Base-by-base conservation (phyloP, 1,140 invertebrate species). In the Yoshiicerus persimilis region DNA sequence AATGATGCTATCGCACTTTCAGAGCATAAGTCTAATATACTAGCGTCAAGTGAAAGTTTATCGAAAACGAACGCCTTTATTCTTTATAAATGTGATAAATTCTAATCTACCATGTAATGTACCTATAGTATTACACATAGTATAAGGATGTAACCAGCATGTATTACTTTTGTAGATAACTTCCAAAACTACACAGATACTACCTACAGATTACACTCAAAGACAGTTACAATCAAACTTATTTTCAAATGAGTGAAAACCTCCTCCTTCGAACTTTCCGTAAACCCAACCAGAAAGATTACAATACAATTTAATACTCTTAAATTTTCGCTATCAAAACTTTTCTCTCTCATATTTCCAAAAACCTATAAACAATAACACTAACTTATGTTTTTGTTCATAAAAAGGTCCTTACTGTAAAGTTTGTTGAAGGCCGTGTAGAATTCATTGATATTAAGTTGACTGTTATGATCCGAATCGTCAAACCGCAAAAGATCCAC, bases 341-440 rank as follows among this genome's bases (percentile, higher is more conserved):
- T n/a, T n/a, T n/a, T n/a, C n/a, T n/a, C n/a, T n/a, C n/a, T n/a
- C n/a, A n/a, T n/a, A n/a, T n/a, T n/a, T n/a, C n/a, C n/a, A n/a
- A n/a, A n/a, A n/a, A n/a, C n/a, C n/a, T n/a, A n/a, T n/a, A n/a
- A n/a, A n/a, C n/a, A n/a, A n/a, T n/a, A n/a, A n/a, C n/a, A n/a
- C n/a, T n/a, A n/a, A n/a, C n/a, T n/a, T n/a, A n/a, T n/a, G n/a
- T n/a, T n/a, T n/a, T n/a, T n/a, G n/a, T 2, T 34, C 30, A 47
- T 47, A 27, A 84, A 84, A 94, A 38, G 64, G 64, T 20, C 36
- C 94, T 95, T 93, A 95, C 95, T 95, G 92, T 95, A 95, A 87
- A 95, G 93, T 93, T 96, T 96, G 93, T 95, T 95, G 92, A 96
- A 96, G 62, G 96, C 95, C 87, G 94, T 93, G 92, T 96, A 95